Base-by-base conservation (phyloP, 2,113 vertebrate species). In the Ammodytes marinus region DNA sequence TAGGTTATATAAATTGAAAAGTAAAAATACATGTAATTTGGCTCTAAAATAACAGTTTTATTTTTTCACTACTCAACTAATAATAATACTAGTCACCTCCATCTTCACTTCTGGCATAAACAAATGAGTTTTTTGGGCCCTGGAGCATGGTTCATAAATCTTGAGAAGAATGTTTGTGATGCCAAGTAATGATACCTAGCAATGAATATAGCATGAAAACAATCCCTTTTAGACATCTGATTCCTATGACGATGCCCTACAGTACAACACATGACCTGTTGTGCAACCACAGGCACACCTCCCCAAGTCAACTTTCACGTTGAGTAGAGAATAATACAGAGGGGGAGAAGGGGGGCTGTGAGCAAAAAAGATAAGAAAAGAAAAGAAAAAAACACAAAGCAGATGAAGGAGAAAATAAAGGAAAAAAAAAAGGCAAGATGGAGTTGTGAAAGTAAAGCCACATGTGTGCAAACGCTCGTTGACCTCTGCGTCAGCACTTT, bases 401-500 rank as follows among this genome's bases (percentile, higher is more conserved):
- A 82, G 69, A 88, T 85, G 82, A 89, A 86, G 71, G 76, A 78
- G 69, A 88, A 87, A 27, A 27, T 27, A 27, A 27, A 49, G 37
- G 7, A 80, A 47, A 77, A 80, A 83, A 86, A 69, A 80, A 84
- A 86, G 66, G 42, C 45, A 76, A 70, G 79, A 86, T 65, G 83
- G 73, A 86, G 80, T 88, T 91, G 86, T 93, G 86, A 92, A 94
- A 92, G 90, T 91, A 89, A 92, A 92, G 91, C 88, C 92, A 92
- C 90, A 93, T 94, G 93, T 94, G 92, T 88, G 91, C 90, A 94
- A 93, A 93, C 52, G 86, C 84, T 89, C 72, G 74, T 77, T 92
- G 92, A 95, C 90, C 92, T 90, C 87, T 45, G 79, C 93, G 61
- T 94, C 94, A 94, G 91, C 93, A 92, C 87, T 95, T 95, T 93